Evolutionary conservation across 2,888 invertebrate species (phyloP).

Genomic region (Leuctra nigra): DNA sequence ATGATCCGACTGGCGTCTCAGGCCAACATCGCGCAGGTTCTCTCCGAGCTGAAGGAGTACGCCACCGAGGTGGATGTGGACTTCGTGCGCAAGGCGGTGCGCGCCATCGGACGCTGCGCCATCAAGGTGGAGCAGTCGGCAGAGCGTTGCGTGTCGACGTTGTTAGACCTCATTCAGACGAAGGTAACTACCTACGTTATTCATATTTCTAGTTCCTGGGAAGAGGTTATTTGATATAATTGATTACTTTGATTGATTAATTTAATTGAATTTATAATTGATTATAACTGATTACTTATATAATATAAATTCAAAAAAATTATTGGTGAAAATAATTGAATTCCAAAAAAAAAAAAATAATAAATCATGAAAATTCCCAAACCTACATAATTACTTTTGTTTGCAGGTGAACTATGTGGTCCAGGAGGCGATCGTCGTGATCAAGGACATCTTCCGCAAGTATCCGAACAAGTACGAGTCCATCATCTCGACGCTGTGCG

Average conservation of each 20-base stretch:
- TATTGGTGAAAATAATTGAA: too few relatives aligned
- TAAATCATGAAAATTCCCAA: too few relatives aligned
- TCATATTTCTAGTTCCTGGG: too few relatives aligned
- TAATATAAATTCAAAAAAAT: too few relatives aligned
- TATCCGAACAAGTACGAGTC: constrained; percentile 99
- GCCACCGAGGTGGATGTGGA: constrained; percentile 99
- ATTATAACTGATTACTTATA: too few relatives aligned
- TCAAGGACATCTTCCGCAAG: constrained; percentile 95
- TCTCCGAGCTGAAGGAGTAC: constrained; percentile 41
- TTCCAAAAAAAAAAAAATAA: too few relatives aligned
- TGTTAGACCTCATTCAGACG: constrained; percentile 96
- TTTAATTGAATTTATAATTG: too few relatives aligned
- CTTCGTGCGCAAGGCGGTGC: constrained; percentile 97
- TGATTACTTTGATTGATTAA: too few relatives aligned
- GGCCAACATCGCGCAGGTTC: constrained; percentile 86
- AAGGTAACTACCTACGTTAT: too few relatives aligned
- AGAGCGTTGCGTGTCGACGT: constrained; percentile 95
- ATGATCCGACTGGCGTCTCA: constrained; percentile 99
- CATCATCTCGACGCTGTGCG: constrained; percentile 97
- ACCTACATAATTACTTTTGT: too few relatives aligned
- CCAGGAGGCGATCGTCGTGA: constrained; percentile 98
- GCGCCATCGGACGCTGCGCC: constrained; percentile 97
- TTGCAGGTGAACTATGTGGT: constrained; percentile 94
- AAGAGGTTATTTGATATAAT: too few relatives aligned
- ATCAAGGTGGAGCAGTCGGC: constrained; percentile 98